phyloP scores from a whole-genome alignment of 2,797 vertebrate genomes.

The Tadarida brasiliensis region DNA sequence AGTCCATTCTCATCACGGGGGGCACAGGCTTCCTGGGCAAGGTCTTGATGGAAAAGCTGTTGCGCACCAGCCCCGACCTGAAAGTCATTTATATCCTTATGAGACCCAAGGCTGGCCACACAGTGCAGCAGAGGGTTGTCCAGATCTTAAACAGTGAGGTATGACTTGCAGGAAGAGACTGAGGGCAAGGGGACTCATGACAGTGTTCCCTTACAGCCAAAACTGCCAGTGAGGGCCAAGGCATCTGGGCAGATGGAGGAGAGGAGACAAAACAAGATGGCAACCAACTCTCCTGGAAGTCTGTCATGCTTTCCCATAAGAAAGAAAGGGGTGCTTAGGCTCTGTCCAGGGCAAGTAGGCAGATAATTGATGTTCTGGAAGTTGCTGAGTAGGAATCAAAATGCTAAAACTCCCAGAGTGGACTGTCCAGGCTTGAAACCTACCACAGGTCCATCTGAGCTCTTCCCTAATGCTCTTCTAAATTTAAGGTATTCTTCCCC shows the following conservation, averaged over 20 bases:
- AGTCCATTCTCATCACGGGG: slow-evolving; percentile 94
- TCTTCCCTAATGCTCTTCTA: neutral
- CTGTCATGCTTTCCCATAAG: neutral
- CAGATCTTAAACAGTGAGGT: slow-evolving; percentile 96
- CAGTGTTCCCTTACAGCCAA: neutral
- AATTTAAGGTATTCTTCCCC: neutral
- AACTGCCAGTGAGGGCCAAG: neutral
- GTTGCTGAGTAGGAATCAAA: neutral
- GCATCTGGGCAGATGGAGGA: neutral
- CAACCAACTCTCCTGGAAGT: neutral
- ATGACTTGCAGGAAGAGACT: neutral
- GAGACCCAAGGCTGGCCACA: slow-evolving; percentile 95
- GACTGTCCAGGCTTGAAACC: neutral
- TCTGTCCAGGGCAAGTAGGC: neutral
- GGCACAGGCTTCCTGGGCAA: slow-evolving; percentile 98
- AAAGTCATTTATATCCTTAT: slow-evolving; percentile 94
- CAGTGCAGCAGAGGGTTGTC: slow-evolving; percentile 92
- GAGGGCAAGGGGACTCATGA: no score
- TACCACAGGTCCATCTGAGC: neutral
- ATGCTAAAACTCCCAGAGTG: neutral
- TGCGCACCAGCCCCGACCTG: slow-evolving; percentile 93
- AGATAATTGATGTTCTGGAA: neutral
- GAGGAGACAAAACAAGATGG: neutral
- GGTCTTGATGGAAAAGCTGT: slow-evolving; percentile 96
- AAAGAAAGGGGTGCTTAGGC: neutral